These are phyloP conservation scores for Mustelus asterias DNA, from an alignment of 2,113 vertebrate species.

Conservation along the genomic window DNA sequence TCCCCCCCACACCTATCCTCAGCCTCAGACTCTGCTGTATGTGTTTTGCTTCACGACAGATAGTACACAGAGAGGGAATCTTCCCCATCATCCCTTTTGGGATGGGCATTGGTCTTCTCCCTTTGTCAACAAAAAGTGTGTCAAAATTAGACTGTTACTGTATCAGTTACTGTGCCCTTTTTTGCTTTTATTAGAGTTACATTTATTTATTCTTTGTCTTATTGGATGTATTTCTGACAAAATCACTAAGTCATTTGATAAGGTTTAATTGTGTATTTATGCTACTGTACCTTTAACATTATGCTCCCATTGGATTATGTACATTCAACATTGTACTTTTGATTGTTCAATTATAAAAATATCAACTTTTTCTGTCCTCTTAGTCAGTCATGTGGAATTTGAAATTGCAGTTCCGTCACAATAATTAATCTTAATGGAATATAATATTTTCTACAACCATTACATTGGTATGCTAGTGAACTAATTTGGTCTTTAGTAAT, in stretches of 20 bases:
- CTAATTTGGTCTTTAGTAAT: neutral
- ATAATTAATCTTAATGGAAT: neutral
- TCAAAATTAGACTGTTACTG: too few species aligned
- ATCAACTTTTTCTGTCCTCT: neutral
- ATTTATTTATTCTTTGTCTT: neutral
- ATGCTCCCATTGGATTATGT: neutral
- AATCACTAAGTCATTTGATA: neutral
- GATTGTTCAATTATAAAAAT: neutral
- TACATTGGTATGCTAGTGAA: neutral
- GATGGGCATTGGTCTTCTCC: neutral
- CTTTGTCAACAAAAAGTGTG: neutral
- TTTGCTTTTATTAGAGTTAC: neutral
- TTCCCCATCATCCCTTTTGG: neutral
- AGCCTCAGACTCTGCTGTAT: too few species aligned
- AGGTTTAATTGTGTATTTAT: neutral
- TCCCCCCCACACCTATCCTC: too few species aligned
- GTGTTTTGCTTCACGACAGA: neutral
- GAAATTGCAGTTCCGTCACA: neutral
- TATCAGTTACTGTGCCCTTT: neutral
- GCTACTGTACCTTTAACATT: neutral
- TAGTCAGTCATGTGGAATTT: neutral
- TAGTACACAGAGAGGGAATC: neutral
- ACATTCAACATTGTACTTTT: neutral
- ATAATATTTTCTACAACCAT: constrained; percentile 5
- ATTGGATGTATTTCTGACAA: neutral